Conservation (phyloP, 2,797 vertebrate species). For the Saxicola maurus region DNA sequence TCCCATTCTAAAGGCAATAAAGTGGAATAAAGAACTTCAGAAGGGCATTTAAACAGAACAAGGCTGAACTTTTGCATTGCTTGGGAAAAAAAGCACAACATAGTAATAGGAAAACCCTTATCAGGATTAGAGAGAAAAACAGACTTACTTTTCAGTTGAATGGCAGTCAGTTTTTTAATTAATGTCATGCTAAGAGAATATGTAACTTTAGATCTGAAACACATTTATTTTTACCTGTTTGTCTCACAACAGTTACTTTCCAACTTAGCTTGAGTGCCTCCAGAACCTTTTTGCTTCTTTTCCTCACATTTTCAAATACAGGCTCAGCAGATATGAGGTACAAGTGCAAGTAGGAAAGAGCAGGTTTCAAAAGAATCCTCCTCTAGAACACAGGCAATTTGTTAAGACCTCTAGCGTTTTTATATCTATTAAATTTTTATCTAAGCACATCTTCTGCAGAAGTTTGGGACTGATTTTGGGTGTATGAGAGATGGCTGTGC, state of each 20-base stretch:
- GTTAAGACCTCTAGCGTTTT: neutral
- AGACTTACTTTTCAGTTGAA: neutral
- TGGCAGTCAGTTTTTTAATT: slow-evolving; percentile 7
- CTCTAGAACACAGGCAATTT: neutral
- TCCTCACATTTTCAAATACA: neutral
- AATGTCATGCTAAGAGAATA: neutral
- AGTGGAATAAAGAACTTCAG: neutral
- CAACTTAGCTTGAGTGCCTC: neutral
- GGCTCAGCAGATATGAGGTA: neutral
- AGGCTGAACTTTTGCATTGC: neutral
- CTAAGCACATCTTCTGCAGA: neutral
- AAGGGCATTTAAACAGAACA: neutral
- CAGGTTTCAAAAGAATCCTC: neutral
- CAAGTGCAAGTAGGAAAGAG: neutral
- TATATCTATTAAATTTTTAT: neutral
- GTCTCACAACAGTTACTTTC: slow-evolving; percentile 26
- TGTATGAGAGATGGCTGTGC: neutral
- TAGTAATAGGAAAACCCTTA: neutral
- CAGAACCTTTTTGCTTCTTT: slow-evolving; percentile 13
- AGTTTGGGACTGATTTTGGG: neutral
- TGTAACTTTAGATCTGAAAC: slow-evolving; percentile 16
- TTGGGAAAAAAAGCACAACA: neutral
- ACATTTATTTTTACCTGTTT: slow-evolving; percentile 44
- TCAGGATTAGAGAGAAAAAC: neutral
- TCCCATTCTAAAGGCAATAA: neutral